These are phyloP conservation scores for Micromys minutus DNA, from an alignment of 2,113 vertebrate species.

Conservation along the genomic window DNA sequence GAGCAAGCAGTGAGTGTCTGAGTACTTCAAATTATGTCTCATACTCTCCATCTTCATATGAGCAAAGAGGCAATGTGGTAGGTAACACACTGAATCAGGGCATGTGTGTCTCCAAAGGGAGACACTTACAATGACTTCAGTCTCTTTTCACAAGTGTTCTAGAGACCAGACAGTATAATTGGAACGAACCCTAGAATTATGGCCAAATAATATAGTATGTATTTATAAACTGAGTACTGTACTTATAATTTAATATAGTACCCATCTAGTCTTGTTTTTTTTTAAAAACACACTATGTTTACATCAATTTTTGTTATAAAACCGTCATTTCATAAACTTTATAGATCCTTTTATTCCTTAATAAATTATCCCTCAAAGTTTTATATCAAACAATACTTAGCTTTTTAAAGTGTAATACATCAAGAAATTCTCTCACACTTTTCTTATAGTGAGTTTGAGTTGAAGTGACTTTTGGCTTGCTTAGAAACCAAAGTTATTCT, in stretches of 20 bases:
- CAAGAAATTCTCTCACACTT: conserved; percentile 31
- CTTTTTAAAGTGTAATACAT: conserved; percentile 50
- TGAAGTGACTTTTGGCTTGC: conserved; percentile 34
- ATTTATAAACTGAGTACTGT: neutral
- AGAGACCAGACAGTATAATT: neutral
- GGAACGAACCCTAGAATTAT: neutral
- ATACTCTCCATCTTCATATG: neutral
- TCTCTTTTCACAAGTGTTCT: conserved; percentile 19
- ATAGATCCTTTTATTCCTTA: conserved; percentile 27
- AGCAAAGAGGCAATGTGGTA: neutral
- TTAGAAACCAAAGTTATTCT: conserved; percentile 41
- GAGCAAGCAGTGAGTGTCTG: conserved; percentile 28
- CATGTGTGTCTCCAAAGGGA: neutral
- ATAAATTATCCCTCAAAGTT: conserved; percentile 44
- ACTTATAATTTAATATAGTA: neutral
- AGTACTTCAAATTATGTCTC: neutral
- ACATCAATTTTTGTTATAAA: conserved; percentile 23
- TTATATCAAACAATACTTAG: conserved; percentile 36
- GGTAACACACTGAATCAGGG: neutral
- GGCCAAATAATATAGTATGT: neutral
- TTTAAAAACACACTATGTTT: neutral
- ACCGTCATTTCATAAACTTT: conserved; percentile 5
- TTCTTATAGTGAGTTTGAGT: conserved; percentile 25
- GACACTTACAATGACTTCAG: neutral
- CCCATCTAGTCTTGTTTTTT: neutral